Evolutionary conservation across 2,797 vertebrate species (phyloP).

Genomic region (Anguilla pacifica): DNA sequence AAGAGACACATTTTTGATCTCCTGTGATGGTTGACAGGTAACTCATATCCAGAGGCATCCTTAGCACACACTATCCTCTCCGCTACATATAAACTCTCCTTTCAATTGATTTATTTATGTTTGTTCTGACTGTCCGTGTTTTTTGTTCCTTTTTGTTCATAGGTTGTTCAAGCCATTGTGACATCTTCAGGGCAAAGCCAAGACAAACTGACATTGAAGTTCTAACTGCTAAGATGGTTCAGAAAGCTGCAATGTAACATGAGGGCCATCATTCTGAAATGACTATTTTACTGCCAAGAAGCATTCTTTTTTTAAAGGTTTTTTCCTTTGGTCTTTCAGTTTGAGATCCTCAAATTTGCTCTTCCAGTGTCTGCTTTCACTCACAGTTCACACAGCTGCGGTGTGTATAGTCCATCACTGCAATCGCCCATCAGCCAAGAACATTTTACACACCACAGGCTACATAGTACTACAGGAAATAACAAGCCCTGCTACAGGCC

Average conservation of each 20-base stretch:
- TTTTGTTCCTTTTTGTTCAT: neutral
- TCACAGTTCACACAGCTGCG: too few species aligned
- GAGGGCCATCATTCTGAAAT: too few species aligned
- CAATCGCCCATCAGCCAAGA: too few species aligned
- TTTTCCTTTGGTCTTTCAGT: neutral
- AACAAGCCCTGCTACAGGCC: too few species aligned
- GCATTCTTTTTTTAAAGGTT: neutral
- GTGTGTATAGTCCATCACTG: too few species aligned
- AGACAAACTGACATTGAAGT: neutral
- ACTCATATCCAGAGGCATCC: neutral
- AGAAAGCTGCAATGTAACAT: too few species aligned
- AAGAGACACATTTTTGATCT: neutral
- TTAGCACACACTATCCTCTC: neutral
- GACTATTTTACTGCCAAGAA: too few species aligned
- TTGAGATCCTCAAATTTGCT: too few species aligned
- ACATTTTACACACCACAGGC: too few species aligned
- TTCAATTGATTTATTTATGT: neutral
- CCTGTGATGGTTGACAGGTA: neutral
- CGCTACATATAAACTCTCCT: neutral
- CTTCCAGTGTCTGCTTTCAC: too few species aligned
- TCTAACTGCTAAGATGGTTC: neutral
- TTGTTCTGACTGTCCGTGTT: neutral
- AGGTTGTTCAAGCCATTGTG: neutral
- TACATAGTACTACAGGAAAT: too few species aligned
- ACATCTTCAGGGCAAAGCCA: neutral